Evolutionary conservation across 2,113 vertebrate genomes (phyloP).

Genomic region (Sinocyclocheilus maitianheensis): DNA sequence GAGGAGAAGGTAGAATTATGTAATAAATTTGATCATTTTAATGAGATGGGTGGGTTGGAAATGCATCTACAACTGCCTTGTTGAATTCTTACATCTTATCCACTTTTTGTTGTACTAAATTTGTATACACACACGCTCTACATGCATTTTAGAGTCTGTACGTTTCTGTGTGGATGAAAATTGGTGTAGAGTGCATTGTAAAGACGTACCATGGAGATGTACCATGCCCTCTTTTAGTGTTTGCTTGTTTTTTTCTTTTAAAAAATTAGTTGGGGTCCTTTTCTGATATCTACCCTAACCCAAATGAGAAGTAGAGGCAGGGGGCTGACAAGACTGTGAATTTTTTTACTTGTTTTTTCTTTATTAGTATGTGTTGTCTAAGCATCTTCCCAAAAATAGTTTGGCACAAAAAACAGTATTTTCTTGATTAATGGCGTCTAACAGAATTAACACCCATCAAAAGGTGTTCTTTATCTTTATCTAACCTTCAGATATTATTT

Average conservation of each 20-base stretch:
- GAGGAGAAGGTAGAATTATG: conserved; percentile 3
- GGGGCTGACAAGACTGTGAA: conserved; percentile 78
- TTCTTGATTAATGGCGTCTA: conserved; percentile 53
- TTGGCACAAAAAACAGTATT: conserved; percentile 71
- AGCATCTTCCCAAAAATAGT: conserved; percentile 35
- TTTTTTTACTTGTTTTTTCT: conserved; percentile 60
- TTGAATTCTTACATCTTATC: conserved; percentile 42
- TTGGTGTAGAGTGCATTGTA: background rate
- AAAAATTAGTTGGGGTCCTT: conserved; percentile 43
- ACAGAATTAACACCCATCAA: conserved; percentile 42
- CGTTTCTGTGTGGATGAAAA: conserved; percentile 33
- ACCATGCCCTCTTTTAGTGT: conserved; percentile 25
- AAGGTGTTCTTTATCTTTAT: conserved; percentile 27
- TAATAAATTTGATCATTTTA: conserved; percentile 19
- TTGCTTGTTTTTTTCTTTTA: conserved; percentile 17
- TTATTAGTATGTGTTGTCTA: conserved; percentile 58
- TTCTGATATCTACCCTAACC: conserved; percentile 1
- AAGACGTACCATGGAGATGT: conserved; percentile 59
- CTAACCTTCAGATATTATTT: conserved; percentile 42
- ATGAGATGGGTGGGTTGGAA: background rate
- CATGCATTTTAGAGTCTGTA: conserved; percentile 25
- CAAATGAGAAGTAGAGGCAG: conserved; percentile 53
- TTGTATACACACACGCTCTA: conserved; percentile 38
- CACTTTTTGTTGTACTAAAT: conserved; percentile 37
- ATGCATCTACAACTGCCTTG: conserved; percentile 52